Evolutionary conservation across 2,888 invertebrate species (phyloP), one percentile per base, ranked within the genome.

Genomic region (Bhutanitis thaidina): DNA sequence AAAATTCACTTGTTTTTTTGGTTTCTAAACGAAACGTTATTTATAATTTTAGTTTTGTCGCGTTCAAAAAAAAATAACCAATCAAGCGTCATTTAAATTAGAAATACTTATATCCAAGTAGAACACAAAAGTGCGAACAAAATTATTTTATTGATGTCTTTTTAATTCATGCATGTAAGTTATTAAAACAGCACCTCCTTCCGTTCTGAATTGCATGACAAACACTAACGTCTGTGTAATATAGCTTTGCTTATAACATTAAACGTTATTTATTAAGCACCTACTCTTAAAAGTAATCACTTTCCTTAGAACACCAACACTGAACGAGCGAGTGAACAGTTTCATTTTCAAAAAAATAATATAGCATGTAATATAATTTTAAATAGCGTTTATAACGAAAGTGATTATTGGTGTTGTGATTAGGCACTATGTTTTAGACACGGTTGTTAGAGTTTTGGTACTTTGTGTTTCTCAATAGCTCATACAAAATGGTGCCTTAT

Each of bases 321-420:
- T 20, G 20, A 35, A 36, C 10, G 12, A 40, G 34, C 48, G 39
- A 34, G 34, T 10, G 34, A 50, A 54, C 62, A 59, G 80, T 79
- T 83, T 84, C 83, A 84, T 85, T 85, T 82, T 85, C 85, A 82
- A 83, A 81, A 71, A 62, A 44, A 52, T 47, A 49, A 35, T 34
- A 32, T 44, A 12, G 7, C n/a, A 32, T 20, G 54, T 20, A 50
- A 38, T 36, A 37, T n/a, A 9, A 14, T 32, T 35, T 36, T 49
- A 46, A 41, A 43, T 38, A 43, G 27, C 49, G 14, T 35, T 51
- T 30, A 60, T 71, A 68, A 73, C 60, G 80, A 78, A 79, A 78
- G 79, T 79, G 80, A 71, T 78, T 79, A 54, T 54, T 57, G 46
- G 48, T 36, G 27, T 43, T 34, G 35, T 47, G 20, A n/a, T 37